Evolutionary conservation across 2,888 invertebrate species (phyloP).

Genomic region (Rhagophthalmus giganteus): DNA sequence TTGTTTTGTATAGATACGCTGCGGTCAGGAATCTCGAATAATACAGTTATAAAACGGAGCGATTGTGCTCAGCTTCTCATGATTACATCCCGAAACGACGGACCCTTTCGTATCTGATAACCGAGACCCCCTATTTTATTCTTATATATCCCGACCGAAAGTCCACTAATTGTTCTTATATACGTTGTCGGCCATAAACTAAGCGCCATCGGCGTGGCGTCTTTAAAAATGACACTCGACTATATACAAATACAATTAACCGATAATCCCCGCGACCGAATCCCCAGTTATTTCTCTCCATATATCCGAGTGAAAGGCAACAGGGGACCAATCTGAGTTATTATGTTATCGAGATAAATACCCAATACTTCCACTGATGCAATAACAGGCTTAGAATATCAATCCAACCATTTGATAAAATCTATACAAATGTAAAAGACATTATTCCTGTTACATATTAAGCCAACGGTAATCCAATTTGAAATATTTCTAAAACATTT

Average conservation of each 20-base stretch:
- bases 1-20: slow-evolving; percentile 34
- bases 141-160: slow-evolving; percentile 1
- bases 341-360: slow-evolving; percentile 51
- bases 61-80: slow-evolving; percentile 25
- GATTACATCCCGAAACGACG: slow-evolving; percentile 22
- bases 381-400: slow-evolving; percentile 21
- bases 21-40: slow-evolving; percentile 30
- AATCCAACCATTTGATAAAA: slow-evolving; percentile 19
- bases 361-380: slow-evolving; percentile 29
- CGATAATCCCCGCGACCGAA: slow-evolving; percentile 49
- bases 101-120: slow-evolving; percentile 26
- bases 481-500: background rate
- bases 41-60: slow-evolving; percentile 30
- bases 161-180: slow-evolving; percentile 6
- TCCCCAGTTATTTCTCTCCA: slow-evolving; percentile 50
- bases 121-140: slow-evolving; percentile 18
- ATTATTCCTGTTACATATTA: slow-evolving; percentile 1
- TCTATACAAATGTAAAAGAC: slow-evolving; percentile 13
- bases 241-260: slow-evolving; percentile 48
- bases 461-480: background rate
- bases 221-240: slow-evolving; percentile 46
- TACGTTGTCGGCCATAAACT: no score
- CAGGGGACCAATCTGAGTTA: slow-evolving; percentile 50
- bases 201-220: no score
- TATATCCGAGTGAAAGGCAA: slow-evolving; percentile 49